A percentile compares a stretch with the other conserved stretches of the same genome.
Evolutionary conservation across 2,113 vertebrate genomes (phyloP).

Genomic region (Platichthys stellatus): DNA sequence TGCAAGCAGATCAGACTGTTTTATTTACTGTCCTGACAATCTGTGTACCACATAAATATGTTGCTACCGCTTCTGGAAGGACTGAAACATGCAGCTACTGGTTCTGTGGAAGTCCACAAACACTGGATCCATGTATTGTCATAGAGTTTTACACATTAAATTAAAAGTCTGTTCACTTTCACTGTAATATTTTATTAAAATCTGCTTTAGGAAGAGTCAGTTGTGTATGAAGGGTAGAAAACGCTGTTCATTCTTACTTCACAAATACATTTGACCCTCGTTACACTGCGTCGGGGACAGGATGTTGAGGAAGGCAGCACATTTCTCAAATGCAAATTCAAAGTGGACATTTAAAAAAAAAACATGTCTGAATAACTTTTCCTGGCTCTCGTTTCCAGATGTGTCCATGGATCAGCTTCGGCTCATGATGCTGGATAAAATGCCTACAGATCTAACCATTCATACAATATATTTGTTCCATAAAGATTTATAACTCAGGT

Average conservation of each 20-base stretch:
- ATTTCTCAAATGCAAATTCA: constrained; percentile 10
- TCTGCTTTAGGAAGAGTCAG: constrained; percentile 71
- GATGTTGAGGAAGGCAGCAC: constrained; percentile 16
- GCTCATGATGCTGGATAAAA: neutral
- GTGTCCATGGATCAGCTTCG: neutral
- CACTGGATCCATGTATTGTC: constrained; percentile 5
- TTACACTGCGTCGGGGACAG: constrained; percentile 39
- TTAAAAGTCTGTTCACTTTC: constrained; percentile 31
- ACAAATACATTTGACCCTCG: constrained; percentile 58
- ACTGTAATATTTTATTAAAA: constrained; percentile 81
- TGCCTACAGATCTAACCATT: constrained; percentile 1
- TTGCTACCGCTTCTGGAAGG: neutral
- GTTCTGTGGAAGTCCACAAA: neutral
- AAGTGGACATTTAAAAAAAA: neutral
- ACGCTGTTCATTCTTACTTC: constrained; percentile 50
- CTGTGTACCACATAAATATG: neutral
- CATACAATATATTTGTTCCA: neutral
- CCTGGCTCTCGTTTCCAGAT: neutral
- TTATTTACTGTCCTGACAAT: too few relatives aligned
- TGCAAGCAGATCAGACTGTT: neutral
- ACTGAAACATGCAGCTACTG: neutral
- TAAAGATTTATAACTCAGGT: neutral
- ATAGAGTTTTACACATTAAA: constrained; percentile 38
- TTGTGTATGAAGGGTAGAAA: constrained; percentile 74
- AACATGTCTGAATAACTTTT: neutral